phyloP scores from a whole-genome alignment of 2,113 vertebrate species.

The Propithecus coquereli region DNA sequence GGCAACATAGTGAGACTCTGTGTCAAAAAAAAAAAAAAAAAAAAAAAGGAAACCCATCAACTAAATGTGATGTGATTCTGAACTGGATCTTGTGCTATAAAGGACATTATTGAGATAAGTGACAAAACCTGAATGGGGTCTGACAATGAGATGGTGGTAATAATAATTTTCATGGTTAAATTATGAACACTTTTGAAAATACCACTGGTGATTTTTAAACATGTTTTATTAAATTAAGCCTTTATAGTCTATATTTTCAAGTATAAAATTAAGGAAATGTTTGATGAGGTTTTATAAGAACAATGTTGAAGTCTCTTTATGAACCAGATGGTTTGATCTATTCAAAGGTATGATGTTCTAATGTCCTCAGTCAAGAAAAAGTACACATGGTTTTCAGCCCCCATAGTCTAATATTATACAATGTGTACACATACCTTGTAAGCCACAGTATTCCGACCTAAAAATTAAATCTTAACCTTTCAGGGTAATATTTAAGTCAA shows the following conservation, averaged over 20 bases:
- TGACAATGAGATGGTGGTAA: neutral
- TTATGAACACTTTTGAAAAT: conserved; percentile 21
- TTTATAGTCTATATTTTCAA: conserved; percentile 43
- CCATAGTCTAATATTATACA: neutral
- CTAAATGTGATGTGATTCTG: conserved; percentile 12
- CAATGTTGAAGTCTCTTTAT: conserved; percentile 26
- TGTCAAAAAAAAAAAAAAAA: too few species aligned
- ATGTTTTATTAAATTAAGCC: conserved; percentile 44
- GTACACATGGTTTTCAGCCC: neutral
- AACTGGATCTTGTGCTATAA: neutral
- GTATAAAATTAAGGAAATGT: conserved; percentile 5
- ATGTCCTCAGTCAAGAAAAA: neutral
- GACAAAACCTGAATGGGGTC: conserved; percentile 2
- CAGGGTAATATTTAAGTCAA: neutral
- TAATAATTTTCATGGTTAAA: conserved; percentile 27
- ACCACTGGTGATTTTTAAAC: neutral
- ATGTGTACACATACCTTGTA: neutral
- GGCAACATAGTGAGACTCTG: too few species aligned
- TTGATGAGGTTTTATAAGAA: conserved; percentile 2
- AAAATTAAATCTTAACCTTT: conserved; percentile 1
- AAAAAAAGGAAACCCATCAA: conserved; percentile 18
- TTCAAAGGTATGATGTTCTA: conserved; percentile 27
- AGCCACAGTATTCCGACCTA: neutral
- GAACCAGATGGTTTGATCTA: conserved; percentile 19
- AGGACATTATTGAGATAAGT: neutral